Evolutionary conservation across 2,113 vertebrate species (phyloP).

Genomic region (Ursus arctos): DNA sequence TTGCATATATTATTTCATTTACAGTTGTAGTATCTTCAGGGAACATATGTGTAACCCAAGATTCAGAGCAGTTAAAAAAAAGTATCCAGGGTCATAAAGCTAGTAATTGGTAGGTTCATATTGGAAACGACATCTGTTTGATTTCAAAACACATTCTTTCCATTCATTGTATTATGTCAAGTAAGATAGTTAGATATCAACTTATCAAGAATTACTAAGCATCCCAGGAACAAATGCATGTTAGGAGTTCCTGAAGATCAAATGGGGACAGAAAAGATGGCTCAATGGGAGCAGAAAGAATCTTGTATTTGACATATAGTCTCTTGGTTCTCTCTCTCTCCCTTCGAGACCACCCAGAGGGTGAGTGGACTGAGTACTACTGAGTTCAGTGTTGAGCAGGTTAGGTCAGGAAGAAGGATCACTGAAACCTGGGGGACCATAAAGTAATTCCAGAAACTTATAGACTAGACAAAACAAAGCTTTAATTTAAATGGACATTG

Average conservation of each 20-base stretch:
- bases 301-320: neutral
- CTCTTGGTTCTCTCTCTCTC: neutral
- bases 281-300: neutral
- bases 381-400: neutral
- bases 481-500: neutral
- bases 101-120: neutral
- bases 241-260: neutral
- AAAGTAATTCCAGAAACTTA: neutral
- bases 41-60: slow-evolving; percentile 1
- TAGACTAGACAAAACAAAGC: neutral
- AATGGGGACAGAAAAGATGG: neutral
- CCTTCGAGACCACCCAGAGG: no score
- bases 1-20: slow-evolving; percentile 25
- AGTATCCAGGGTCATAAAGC: neutral
- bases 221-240: neutral
- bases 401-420: neutral
- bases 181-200: neutral
- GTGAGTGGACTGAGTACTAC: neutral
- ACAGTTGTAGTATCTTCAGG: neutral
- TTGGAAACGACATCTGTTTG: neutral
- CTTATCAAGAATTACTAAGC: neutral
- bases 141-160: slow-evolving; percentile 57
- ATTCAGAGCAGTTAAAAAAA: neutral
- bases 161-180: neutral
- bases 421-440: neutral